A percentile compares a stretch with the other conserved stretches of the same genome.
Conservation (phyloP, 2,113 vertebrate genomes). For the Eleginops maclovinus region DNA sequence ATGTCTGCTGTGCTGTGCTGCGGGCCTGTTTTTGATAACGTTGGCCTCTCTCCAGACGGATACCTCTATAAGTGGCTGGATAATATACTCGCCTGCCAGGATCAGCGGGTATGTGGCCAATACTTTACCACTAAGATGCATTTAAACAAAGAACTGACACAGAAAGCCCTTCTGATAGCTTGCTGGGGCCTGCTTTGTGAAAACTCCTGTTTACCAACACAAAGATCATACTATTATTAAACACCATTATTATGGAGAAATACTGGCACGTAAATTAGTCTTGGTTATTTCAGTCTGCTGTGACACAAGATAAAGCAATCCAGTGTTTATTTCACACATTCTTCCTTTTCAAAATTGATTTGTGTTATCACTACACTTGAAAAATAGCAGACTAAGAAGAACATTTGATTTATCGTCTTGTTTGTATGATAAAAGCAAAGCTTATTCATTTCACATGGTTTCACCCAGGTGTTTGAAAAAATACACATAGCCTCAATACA, state of each 20-base stretch:
- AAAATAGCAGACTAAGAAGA: constrained; percentile 2
- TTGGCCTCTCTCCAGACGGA: constrained; percentile 95
- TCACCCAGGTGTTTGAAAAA: constrained; percentile 14
- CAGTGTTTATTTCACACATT: constrained; percentile 36
- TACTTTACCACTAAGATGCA: constrained; percentile 34
- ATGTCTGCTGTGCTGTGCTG: constrained; percentile 99
- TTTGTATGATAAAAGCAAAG: constrained; percentile 8
- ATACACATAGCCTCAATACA: constrained; percentile 14
- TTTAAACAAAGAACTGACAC: constrained; percentile 65
- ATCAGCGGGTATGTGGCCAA: constrained; percentile 86
- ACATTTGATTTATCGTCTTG: constrained; percentile 14
- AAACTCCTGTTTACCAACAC: constrained; percentile 4
- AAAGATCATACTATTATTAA: constrained; percentile 33
- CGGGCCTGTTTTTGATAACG: constrained; percentile 97
- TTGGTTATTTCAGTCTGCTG: constrained; percentile 22
- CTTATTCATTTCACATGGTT: neutral
- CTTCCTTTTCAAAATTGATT: constrained; percentile 9
- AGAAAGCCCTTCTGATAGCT: constrained; percentile 47
- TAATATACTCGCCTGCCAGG: constrained; percentile 97
- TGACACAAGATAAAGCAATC: constrained; percentile 30
- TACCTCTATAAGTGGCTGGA: constrained; percentile 99
- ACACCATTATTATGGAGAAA: constrained; percentile 15
- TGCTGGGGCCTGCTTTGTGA: constrained; percentile 31
- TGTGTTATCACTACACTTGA: constrained; percentile 27
- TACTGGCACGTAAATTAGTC: constrained; percentile 31